Evolutionary conservation across 2,113 vertebrate species (phyloP).

Genomic region (Saccopteryx leptura): DNA sequence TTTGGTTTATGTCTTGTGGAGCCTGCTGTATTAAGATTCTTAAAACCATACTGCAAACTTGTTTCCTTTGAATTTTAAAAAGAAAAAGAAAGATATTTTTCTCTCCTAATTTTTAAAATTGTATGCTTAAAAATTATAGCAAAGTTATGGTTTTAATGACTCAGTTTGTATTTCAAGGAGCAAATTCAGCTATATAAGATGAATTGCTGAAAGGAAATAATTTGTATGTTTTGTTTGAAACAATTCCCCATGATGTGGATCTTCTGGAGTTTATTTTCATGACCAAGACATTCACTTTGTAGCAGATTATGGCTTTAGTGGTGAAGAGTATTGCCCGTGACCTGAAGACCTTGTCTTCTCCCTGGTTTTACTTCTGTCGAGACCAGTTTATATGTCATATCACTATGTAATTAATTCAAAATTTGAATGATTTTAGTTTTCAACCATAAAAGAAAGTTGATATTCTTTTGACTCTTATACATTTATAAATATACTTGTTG

Average conservation of each 20-base stretch:
- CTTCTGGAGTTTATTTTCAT: conserved; percentile 13
- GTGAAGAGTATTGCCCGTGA: background rate
- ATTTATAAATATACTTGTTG: conserved; percentile 10
- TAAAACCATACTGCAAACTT: background rate
- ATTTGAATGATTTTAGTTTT: conserved; percentile 47
- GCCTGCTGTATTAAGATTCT: conserved; percentile 13
- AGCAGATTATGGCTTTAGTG: background rate
- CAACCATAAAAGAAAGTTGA: background rate
- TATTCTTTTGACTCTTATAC: background rate
- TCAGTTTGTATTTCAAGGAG: conserved; percentile 36
- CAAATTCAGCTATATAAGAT: background rate
- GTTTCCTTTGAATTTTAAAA: conserved; percentile 55
- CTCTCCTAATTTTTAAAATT: background rate
- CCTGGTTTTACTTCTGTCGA: background rate
- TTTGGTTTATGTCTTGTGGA: conserved; percentile 66
- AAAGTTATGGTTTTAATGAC: conserved; percentile 35
- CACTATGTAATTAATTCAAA: conserved; percentile 2
- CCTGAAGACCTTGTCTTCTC: background rate
- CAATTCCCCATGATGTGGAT: background rate
- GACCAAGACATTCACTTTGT: background rate
- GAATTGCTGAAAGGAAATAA: conserved; percentile 50
- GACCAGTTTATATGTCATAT: background rate
- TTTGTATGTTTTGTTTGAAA: background rate
- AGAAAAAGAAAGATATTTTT: background rate
- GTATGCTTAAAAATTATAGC: background rate